Base-by-base conservation (phyloP, 2,113 vertebrate genomes). In the Orthochromis indermauri region DNA sequence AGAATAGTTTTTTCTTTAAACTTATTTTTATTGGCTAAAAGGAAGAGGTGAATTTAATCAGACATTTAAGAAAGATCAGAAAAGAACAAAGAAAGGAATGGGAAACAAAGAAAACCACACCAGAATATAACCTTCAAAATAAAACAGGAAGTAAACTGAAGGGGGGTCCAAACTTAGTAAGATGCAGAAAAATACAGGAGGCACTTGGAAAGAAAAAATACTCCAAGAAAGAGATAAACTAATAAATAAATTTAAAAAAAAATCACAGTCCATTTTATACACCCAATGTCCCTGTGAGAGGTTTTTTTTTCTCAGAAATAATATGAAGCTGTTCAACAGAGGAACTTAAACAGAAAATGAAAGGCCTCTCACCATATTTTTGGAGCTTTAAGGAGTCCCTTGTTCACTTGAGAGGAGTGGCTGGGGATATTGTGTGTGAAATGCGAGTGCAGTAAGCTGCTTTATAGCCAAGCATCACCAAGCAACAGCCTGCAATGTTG, bases 401-500 rank as follows among this genome's bases (percentile, higher is more conserved):
- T 4, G 55, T 86, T 93, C 92, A 91, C 91, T 85, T 88, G 87
- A 87, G 86, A 87, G 79, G 90, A 89, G 86, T 86, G 88, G 73
- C 71, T 57, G 86, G 82, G 88, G 90, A 90, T 86, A 61, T 88
- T 79, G 90, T 88, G 89, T 88, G 63, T 85, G 21, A 37, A 79
- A 40, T 61, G 31, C 3, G 6, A 82, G 54, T 33, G 49, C 66
- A 49, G 45, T 40, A 12, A 9, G 85, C 40, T 19, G 90, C 79
- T 93, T 94, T 93, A 93, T 94, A 91, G 19, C 2, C 2, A 47
- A 10, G 47, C 49, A 81, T 91, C 81, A 6, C 94, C 14, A 87
- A 82, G 94, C 94, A 95, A 94, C 94, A 40, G 73, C 16, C 4
- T 13, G 85, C 80, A 68, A 47, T 94, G 94, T 94, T 95, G 92